A percentile compares a stretch with the other conserved stretches of the same genome.
Evolutionary conservation across 2,888 invertebrate genomes (phyloP).

Genomic region (Apamea epomidion): DNA sequence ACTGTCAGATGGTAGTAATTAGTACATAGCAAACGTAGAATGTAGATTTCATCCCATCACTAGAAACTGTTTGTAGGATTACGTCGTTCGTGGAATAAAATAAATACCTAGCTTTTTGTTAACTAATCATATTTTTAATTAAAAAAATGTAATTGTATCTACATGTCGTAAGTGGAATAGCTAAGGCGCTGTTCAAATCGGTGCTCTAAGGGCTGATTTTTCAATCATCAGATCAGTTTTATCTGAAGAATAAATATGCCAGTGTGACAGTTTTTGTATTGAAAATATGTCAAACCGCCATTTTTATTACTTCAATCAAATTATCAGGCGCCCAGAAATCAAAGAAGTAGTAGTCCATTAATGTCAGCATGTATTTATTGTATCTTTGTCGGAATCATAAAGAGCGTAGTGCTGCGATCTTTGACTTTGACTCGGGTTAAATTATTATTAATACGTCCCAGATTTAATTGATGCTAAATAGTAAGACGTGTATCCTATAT

Average conservation of each 20-base stretch:
- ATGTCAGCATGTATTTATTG: neutral
- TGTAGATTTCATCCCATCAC: neutral
- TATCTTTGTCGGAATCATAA: neutral
- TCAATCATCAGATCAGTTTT: too few relatives aligned
- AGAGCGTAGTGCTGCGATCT: neutral
- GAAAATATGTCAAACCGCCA: too few relatives aligned
- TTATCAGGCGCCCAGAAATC: neutral
- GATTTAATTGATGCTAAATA: neutral
- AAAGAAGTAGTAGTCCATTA: neutral
- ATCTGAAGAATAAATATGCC: too few relatives aligned
- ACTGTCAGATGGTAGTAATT: too few relatives aligned
- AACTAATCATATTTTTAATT: neutral
- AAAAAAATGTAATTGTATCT: too few relatives aligned
- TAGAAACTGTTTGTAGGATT: neutral
- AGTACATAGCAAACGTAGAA: too few relatives aligned
- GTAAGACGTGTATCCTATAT: neutral
- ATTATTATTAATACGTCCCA: neutral
- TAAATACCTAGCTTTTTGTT: neutral
- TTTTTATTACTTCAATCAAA: neutral
- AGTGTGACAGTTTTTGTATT: too few relatives aligned
- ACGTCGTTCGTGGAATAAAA: neutral
- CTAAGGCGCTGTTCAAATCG: neutral
- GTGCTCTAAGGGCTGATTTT: neutral
- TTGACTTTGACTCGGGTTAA: neutral
- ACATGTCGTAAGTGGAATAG: neutral